These are phyloP conservation scores for Corythornis cristatus DNA, from an alignment of 2,113 vertebrate genomes.

Conservation along the genomic window DNA sequence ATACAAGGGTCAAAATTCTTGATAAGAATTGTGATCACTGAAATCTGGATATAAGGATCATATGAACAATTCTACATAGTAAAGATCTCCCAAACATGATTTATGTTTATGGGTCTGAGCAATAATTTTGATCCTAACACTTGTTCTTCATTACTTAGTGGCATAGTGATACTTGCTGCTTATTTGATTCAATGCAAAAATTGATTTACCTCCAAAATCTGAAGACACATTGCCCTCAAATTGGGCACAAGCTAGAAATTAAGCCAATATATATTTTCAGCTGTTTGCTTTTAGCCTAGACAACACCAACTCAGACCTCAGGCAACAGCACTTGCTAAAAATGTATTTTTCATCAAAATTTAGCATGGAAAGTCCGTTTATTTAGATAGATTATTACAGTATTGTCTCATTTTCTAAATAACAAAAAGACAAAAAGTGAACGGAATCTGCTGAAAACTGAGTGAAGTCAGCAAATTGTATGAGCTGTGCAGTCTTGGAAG, in stretches of 20 bases:
- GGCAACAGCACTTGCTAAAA: neutral
- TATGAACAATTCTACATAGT: accelerated
- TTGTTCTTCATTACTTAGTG: neutral
- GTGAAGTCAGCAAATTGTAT: neutral
- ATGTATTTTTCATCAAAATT: neutral
- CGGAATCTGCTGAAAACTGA: neutral
- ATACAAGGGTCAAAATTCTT: accelerated
- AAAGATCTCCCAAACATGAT: neutral
- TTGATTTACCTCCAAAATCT: neutral
- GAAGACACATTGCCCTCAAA: accelerated
- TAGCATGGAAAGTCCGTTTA: neutral
- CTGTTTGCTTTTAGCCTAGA: neutral
- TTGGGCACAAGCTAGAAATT: neutral
- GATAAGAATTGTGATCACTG: neutral
- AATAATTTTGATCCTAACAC: neutral
- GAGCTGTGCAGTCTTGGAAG: neutral
- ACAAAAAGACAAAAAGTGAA: neutral
- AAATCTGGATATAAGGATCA: neutral
- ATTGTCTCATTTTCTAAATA: neutral
- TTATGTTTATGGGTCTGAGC: neutral
- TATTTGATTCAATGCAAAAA: neutral
- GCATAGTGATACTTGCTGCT: accelerated
- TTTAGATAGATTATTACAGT: neutral
- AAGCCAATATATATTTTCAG: neutral
- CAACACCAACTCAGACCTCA: neutral